Percentiles rank a stretch among this genome's conserved stretches.
Conservation (phyloP, 2,113 vertebrate species). For the Zeus faber region DNA sequence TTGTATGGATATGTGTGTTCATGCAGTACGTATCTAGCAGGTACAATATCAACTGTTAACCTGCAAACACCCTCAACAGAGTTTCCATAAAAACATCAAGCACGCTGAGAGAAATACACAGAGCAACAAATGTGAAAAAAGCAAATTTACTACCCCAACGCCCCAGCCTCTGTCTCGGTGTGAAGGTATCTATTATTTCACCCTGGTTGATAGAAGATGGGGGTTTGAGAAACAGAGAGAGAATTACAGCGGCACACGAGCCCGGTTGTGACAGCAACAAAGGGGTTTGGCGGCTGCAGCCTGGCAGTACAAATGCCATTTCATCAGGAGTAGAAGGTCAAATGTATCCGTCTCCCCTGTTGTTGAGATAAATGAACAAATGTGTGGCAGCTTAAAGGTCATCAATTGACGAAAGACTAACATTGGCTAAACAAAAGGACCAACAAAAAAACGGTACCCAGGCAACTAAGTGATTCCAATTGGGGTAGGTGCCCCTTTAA, state of each 20-base stretch:
- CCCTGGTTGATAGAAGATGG: background rate
- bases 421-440: constrained; percentile 39
- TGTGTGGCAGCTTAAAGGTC: constrained; percentile 60
- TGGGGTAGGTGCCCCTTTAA: constrained; percentile 15
- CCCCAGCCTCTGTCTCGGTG: constrained; percentile 8
- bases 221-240: constrained; percentile 6
- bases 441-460: background rate
- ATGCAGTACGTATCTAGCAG: too few relatives aligned
- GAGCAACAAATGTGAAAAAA: too few relatives aligned
- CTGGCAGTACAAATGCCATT: constrained; percentile 57
- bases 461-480: constrained; percentile 20
- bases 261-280: constrained; percentile 26
- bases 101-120: too few relatives aligned
- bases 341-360: constrained; percentile 64
- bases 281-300: constrained; percentile 25
- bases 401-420: constrained; percentile 57
- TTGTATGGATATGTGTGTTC: too few relatives aligned
- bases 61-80: too few relatives aligned
- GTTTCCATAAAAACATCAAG: too few relatives aligned
- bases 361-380: constrained; percentile 64
- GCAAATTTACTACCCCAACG: too few relatives aligned
- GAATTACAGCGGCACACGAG: constrained; percentile 37
- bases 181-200: constrained; percentile 10
- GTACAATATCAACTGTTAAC: too few relatives aligned
- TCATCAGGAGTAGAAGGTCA: constrained; percentile 70